Evolutionary conservation across 1,140 invertebrate species (phyloP).

Genomic region (Dendrolimus punctatus): DNA sequence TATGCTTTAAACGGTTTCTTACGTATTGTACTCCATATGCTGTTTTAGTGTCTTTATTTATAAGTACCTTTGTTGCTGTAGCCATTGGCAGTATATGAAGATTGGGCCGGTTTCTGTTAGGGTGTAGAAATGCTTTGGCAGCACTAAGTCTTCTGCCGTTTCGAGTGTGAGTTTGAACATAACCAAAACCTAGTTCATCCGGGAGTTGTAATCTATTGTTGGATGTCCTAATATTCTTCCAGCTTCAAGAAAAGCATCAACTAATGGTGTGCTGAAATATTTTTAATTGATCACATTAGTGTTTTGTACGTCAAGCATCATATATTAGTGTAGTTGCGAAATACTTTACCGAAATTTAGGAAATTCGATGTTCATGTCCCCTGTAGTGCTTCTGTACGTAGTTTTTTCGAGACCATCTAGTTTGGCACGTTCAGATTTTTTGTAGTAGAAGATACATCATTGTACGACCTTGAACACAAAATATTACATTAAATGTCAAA

Average conservation of each 20-base stretch:
- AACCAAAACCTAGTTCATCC: constrained; percentile 64
- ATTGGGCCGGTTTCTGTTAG: constrained; percentile 73
- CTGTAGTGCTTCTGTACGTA: constrained; percentile 64
- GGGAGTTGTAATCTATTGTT: constrained; percentile 54
- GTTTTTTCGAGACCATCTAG: constrained; percentile 51
- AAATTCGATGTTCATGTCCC: constrained; percentile 64
- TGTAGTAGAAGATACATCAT: constrained; percentile 30
- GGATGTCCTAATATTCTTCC: constrained; percentile 65
- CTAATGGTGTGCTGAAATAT: constrained; percentile 49
- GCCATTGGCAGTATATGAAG: constrained; percentile 73
- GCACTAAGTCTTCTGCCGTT: constrained; percentile 50
- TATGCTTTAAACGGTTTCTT: constrained; percentile 23
- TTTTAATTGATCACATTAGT: too few relatives aligned
- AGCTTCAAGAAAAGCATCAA: constrained; percentile 68
- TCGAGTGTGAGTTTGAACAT: constrained; percentile 74
- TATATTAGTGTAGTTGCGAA: too few relatives aligned
- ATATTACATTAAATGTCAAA: too few relatives aligned
- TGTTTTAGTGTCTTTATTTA: constrained; percentile 33
- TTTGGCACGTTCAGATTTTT: constrained; percentile 60
- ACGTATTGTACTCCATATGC: constrained; percentile 42
- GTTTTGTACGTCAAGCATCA: too few relatives aligned
- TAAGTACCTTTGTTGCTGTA: constrained; percentile 43
- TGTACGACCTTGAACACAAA: constrained; percentile 20
- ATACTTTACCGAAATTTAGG: constrained; percentile 23
- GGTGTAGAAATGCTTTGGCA: constrained; percentile 72